These are phyloP conservation scores for Rhagium mordax DNA, from an alignment of 2,888 invertebrate species.

Conservation along the genomic window DNA sequence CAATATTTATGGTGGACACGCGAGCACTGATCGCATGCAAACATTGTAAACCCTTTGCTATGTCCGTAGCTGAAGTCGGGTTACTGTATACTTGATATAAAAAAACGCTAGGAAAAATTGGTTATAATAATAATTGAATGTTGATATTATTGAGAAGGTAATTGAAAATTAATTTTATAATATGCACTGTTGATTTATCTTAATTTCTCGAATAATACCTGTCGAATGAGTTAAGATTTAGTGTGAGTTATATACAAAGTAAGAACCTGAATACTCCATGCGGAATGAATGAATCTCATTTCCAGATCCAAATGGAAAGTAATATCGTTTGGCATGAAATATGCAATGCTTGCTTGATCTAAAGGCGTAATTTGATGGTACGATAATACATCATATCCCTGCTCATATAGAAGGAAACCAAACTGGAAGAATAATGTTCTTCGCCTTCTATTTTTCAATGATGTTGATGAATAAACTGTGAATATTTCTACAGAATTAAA, in stretches of 20 bases:
- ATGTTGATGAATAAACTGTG: background rate
- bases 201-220: background rate
- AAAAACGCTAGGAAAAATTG: too few relatives aligned
- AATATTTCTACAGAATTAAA: background rate
- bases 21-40: too few relatives aligned
- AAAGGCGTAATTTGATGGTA: constrained; percentile 1
- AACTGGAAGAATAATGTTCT: background rate
- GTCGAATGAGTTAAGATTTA: background rate
- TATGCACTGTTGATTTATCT: background rate
- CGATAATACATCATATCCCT: constrained; percentile 12
- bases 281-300: constrained; percentile 11
- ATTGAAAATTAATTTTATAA: background rate
- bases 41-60: too few relatives aligned
- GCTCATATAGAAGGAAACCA: background rate
- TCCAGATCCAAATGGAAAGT: constrained; percentile 12
- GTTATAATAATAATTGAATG: too few relatives aligned
- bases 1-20: too few relatives aligned
- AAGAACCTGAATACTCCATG: background rate
- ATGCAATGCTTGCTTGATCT: constrained; percentile 4
- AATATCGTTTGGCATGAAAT: constrained; percentile 4
- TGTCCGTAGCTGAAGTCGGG: too few relatives aligned
- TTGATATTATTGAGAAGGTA: too few relatives aligned
- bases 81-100: too few relatives aligned
- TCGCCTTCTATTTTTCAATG: background rate
- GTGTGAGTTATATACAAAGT: background rate